Evolutionary conservation across 2,797 vertebrate genomes (phyloP), one percentile per base, ranked within the genome.

Genomic region (Agapornis canus): DNA sequence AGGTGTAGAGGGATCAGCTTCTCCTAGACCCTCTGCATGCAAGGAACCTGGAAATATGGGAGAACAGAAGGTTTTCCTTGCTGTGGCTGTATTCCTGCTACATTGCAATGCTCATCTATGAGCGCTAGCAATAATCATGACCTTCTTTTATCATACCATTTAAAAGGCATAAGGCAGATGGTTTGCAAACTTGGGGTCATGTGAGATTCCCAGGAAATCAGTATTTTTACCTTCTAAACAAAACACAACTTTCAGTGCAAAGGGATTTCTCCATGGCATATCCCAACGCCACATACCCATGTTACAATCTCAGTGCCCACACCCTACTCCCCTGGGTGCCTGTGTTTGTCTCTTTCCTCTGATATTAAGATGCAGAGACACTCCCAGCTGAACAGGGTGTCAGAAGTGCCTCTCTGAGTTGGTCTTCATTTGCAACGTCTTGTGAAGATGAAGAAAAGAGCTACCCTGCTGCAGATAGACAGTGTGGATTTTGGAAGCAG

Each of bases 71-170:
- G 32, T 76, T 57, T 77, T 65, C 19, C 31, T 47, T 48, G 26
- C 31, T 2, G 1, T 0, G 1, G 18, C 23, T 19, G 2, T 26
- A 14, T 32, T 61, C n/a, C 75, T 84, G 51, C 40, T 48, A 27
- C 47, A 25, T 23, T 19, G 32, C 23, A 19, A 17, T 5, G 32
- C 26, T 77, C 19, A 25, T 25, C n/a, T 87, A 32, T 29, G n/a
- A 81, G 54, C 7, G 17, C 29, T 32, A 39, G 54, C 8, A 8
- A 14, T 9, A 59, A 37, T 31, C 25, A 21, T 6, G 21, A 31
- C 15, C 19, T 23, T 10, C 17, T 39, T n/a, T 77, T 21, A 69
- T 29, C 21, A n/a, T 43, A 23, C 25, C 8, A 9, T 56, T 61
- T 31, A 26, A 51, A 85, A 32, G 40, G 27, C 29, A 7, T 23